Base-by-base conservation (phyloP, 2,113 vertebrate genomes). In the Stigmatopora nigra region DNA sequence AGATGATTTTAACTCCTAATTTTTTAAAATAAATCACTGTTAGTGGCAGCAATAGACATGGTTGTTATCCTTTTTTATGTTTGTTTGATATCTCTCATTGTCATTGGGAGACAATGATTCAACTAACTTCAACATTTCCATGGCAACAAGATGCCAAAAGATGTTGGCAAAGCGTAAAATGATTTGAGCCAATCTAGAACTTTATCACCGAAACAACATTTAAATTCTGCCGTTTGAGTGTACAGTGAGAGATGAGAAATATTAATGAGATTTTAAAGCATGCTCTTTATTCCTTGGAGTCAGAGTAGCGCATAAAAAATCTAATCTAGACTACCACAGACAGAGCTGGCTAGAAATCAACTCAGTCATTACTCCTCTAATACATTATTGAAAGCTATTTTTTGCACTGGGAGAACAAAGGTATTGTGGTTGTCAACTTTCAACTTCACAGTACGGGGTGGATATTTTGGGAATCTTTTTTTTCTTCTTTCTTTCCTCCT, bases 381-480 rank as follows among this genome's bases (percentile, higher is more conserved):
- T 84, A 76, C 75, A 87, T 87, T 86, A 89, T 88, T 87, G 80
- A 87, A 83, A 78, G 80, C 75, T 82, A 79, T 84, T 84, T 86
- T 85, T 85, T 76, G 73, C 78, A 61, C 68, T 69, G 64, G 25
- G 65, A 86, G 80, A 86, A 83, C 82, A 87, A 86, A 86, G 82
- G 78, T 77, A 74, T 65, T 49, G 69, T 67, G 63, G 79, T 82
- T 84, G 86, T 85, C 83, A 86, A 51, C 72, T 82, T 87, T 84
- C 71, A 78, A 81, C 80, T 78, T 79, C 75, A 82, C 76, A 81
- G 79, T 81, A 75, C 19, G 25, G 49, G 65, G 65, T 51, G 61
- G 76, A 80, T 83, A 83, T 88, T 86, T 85, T 75, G 59, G 82
- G 78, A 82, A 68, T 60, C 52, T 63, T 52, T 61, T 61, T 61